Conservation (phyloP, 2,113 vertebrate genomes). For the Chamaetylas fuelleborni region DNA sequence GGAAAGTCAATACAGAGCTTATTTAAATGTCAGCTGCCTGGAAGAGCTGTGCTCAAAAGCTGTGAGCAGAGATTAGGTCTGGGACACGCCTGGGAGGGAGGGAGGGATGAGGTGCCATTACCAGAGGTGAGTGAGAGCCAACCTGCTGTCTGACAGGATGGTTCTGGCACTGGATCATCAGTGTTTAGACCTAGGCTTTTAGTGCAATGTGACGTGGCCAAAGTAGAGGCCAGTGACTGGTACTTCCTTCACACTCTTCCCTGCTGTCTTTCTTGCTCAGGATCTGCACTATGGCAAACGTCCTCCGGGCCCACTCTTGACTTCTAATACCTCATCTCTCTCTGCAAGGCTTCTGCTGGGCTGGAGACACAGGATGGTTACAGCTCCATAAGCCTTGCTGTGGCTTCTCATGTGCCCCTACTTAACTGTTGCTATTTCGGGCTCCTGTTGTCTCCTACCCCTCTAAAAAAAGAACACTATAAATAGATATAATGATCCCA, state of each 20-base stretch:
- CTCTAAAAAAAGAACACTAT: background rate
- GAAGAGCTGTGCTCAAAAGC: constrained; percentile 37
- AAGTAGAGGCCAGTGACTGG: background rate
- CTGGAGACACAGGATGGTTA: background rate
- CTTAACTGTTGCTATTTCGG: background rate
- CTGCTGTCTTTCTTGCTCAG: too few species aligned
- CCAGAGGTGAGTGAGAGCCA: background rate
- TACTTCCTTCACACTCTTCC: background rate
- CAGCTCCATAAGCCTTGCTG: background rate
- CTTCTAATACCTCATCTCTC: background rate
- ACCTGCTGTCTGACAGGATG: rapidly evolving
- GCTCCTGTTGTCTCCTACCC: background rate
- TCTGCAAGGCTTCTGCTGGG: background rate
- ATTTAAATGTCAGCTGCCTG: constrained; percentile 68
- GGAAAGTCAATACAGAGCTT: constrained; percentile 56
- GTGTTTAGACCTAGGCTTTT: background rate
- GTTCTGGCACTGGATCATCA: background rate
- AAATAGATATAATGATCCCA: background rate
- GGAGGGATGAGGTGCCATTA: background rate
- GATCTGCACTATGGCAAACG: rapidly evolving
- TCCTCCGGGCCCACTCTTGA: rapidly evolving
- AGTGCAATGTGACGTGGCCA: rapidly evolving
- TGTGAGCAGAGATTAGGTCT: constrained; percentile 28
- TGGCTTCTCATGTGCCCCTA: background rate
- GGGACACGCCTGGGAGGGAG: too few species aligned